Evolutionary conservation across 92 coral and sea anemone species (phyloP).

Genomic region (Parazoanthus swiftii): DNA sequence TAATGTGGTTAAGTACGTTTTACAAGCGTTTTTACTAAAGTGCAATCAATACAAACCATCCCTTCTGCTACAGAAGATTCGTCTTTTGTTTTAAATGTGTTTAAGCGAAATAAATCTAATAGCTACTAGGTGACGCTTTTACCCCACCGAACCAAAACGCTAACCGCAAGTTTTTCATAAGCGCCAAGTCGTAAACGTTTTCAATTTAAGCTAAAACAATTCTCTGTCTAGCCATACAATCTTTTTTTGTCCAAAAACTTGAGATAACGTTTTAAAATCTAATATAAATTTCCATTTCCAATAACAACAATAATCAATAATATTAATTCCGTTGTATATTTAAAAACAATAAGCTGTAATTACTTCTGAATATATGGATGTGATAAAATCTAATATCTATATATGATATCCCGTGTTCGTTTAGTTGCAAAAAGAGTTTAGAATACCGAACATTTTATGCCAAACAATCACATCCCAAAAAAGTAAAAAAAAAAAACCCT

Average conservation of each 20-base stretch:
- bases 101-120: neutral
- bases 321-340: neutral
- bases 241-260: neutral
- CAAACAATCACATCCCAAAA: neutral
- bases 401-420: neutral
- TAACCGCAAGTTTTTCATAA: conserved; percentile 11
- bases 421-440: neutral
- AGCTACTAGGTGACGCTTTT: neutral
- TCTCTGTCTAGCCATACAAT: neutral
- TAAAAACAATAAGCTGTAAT: neutral
- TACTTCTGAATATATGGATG: conserved; percentile 9
- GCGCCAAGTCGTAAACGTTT: neutral
- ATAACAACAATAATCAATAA: neutral
- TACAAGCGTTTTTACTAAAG: conserved; percentile 6
- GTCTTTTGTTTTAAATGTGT: conserved; percentile 14
- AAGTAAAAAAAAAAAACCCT: neutral
- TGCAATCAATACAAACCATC: conserved; percentile 8
- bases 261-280: conserved; percentile 16
- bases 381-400: neutral
- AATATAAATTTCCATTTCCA: conserved; percentile 5
- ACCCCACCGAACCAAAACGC: conserved; percentile 12
- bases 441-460: neutral
- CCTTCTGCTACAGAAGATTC: conserved; percentile 39
- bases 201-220: neutral
- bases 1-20: conserved; percentile 3